Evolutionary conservation across 1,140 invertebrate species (phyloP).

Genomic region (Euwallacea similis): DNA sequence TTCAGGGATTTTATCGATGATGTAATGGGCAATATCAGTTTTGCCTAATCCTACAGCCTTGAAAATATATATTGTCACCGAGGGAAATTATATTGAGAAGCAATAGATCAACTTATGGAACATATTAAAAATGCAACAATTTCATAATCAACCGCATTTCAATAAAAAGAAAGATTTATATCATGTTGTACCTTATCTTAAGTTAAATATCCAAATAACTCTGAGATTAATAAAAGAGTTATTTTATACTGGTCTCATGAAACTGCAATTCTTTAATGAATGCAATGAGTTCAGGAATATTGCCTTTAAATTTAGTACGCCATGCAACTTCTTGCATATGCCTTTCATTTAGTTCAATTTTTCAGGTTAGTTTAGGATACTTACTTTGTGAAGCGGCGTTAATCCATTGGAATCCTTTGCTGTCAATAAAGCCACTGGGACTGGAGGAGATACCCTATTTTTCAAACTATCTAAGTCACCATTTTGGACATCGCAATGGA

Average conservation of each 20-base stretch:
- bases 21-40: slow-evolving; percentile 70
- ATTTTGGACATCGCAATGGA: slow-evolving; percentile 74
- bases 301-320: too few species aligned
- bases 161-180: too few species aligned
- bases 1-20: slow-evolving; percentile 70
- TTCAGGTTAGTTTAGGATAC: not conserved
- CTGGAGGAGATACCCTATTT: slow-evolving; percentile 66
- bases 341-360: not conserved
- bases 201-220: too few species aligned
- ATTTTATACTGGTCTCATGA: too few species aligned
- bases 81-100: not conserved
- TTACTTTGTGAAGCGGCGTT: slow-evolving; percentile 80
- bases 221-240: too few species aligned
- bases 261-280: not conserved
- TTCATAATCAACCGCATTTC: too few species aligned
- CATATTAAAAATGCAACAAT: too few species aligned
- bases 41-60: slow-evolving; percentile 81
- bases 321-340: too few species aligned
- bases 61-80: not conserved
- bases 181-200: too few species aligned
- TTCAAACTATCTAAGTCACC: slow-evolving; percentile 76
- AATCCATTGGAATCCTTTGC: slow-evolving; percentile 80
- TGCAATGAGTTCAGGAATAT: not conserved
- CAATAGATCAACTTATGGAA: not conserved
- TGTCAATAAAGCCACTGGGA: slow-evolving; percentile 71